Base-by-base conservation (phyloP, 2,888 invertebrate genomes). In the Ametastegia equiseti region DNA sequence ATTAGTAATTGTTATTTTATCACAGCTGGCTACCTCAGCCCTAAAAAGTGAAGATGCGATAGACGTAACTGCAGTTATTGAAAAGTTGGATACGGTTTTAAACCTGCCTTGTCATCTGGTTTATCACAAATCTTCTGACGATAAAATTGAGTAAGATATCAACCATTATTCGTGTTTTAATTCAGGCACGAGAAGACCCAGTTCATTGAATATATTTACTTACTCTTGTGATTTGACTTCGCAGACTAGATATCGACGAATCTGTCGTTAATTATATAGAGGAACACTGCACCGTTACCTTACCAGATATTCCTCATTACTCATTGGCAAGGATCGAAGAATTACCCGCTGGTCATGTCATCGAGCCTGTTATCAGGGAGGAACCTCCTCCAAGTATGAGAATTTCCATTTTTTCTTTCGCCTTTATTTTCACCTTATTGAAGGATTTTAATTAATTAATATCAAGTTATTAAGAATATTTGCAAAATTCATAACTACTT, bases 241-340 rank as follows among this genome's bases (percentile, higher is more conserved):
- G 84, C 85, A 93, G 94, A 83, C 89, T 93, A 39, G 86, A 87
- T 6, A 90, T 93, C 1, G 92, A 94, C 82, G 89, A 92, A 50
- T 91, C 92, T 33, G 81, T 93, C 1, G 89, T 91, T 82, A 84
- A 90, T n/a, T 82, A 89, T 27, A 83, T 93, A 6, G 89, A 88
- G 69, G 92, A 93, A 80, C 93, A 92, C 84, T 90, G 93, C n/a
- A 89, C 89, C 6, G 82, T 94, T 60, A 90, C 92, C 73, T 90
- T 92, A 9, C 92, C 92, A 50, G 84, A 89, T 0, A 87, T 87
- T 2, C 85, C 89, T 0, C 85, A 86, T 13, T 93, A 92, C 84
- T 90, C 89, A 82, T 85, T 94, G 39, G 84, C 88, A 5, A 84
- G 89, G 0, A 90, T 88, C 0, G 84, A 90, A 0, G 91, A 92